These are phyloP conservation scores for Andrena praecox DNA, from an alignment of 2,888 invertebrate species.

Conservation along the genomic window DNA sequence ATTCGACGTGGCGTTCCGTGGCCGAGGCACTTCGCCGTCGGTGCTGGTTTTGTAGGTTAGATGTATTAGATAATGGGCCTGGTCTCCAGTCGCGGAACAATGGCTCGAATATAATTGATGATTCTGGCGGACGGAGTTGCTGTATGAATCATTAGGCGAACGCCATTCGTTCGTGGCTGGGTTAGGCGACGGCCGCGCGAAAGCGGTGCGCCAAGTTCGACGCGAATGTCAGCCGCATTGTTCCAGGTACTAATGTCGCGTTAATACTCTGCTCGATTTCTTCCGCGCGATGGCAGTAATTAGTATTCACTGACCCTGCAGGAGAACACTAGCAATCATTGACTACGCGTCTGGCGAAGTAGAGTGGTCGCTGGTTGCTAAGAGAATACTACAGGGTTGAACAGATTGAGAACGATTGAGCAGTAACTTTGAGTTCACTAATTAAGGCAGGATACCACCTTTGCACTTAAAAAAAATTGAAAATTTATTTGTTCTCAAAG, in stretches of 20 bases:
- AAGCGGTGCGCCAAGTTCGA: slow-evolving; percentile 45
- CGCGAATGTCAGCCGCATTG: slow-evolving; percentile 51
- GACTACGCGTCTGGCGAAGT: not conserved
- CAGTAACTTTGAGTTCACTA: too few relatives aligned
- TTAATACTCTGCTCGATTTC: slow-evolving; percentile 4
- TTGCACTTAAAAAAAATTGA: too few relatives aligned
- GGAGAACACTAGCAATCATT: not conserved
- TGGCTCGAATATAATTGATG: slow-evolving; percentile 67
- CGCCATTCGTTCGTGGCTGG: slow-evolving; percentile 26
- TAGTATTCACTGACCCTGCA: slow-evolving; percentile 9
- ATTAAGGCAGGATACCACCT: too few relatives aligned
- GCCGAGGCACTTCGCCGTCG: slow-evolving; percentile 13
- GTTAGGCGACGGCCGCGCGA: slow-evolving; percentile 54
- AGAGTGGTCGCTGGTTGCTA: too few relatives aligned
- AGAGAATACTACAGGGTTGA: too few relatives aligned
- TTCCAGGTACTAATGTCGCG: slow-evolving; percentile 9
- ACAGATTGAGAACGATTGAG: too few relatives aligned
- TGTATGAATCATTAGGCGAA: slow-evolving; percentile 61
- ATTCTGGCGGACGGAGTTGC: slow-evolving; percentile 44
- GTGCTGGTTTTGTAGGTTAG: slow-evolving; percentile 52
- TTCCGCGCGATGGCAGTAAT: slow-evolving; percentile 19
- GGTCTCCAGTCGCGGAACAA: slow-evolving; percentile 58
- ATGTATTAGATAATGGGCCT: slow-evolving; percentile 56
- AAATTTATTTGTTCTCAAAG: too few relatives aligned
- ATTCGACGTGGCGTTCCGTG: slow-evolving; percentile 17